Conservation (phyloP, 2,797 vertebrate genomes). For the Pangasius macronema region DNA sequence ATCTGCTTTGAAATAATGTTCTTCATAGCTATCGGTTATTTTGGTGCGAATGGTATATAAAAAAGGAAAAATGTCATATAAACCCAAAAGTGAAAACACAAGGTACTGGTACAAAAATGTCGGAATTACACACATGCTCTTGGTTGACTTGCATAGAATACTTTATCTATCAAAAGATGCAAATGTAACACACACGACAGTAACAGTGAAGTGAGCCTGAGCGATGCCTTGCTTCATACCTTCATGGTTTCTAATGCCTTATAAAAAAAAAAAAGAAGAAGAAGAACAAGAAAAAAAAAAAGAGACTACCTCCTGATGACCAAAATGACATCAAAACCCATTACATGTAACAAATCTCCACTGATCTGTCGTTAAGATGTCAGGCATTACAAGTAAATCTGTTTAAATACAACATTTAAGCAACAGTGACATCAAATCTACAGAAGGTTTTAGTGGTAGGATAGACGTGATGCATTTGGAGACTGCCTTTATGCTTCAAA, state of each 20-base stretch:
- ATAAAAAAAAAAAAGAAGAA: neutral
- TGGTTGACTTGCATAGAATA: constrained; percentile 79
- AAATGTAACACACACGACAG: constrained; percentile 67
- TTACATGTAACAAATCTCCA: constrained; percentile 51
- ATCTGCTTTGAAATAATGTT: neutral
- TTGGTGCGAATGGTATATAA: constrained; percentile 12
- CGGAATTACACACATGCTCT: constrained; percentile 57
- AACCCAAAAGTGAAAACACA: constrained; percentile 3
- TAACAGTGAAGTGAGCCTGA: constrained; percentile 72
- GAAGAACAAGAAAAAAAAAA: constrained; percentile 9
- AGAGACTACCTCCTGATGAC: constrained; percentile 2
- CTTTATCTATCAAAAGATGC: constrained; percentile 61
- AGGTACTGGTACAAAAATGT: neutral
- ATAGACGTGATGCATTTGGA: constrained; percentile 23
- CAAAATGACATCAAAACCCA: constrained; percentile 16
- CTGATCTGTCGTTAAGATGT: constrained; percentile 58
- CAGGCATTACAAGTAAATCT: neutral
- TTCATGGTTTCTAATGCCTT: constrained; percentile 25
- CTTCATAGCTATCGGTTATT: constrained; percentile 13
- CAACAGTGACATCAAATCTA: constrained; percentile 6
- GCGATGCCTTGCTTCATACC: constrained; percentile 58
- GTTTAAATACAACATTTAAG: neutral
- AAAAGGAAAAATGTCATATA: constrained; percentile 21
- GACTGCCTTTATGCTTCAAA: constrained; percentile 80
- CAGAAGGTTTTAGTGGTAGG: constrained; percentile 24